A percentile compares a stretch with the other conserved stretches of the same genome.
phyloP scores from a whole-genome alignment of 2,797 vertebrate species.

The Florisuga fusca region DNA sequence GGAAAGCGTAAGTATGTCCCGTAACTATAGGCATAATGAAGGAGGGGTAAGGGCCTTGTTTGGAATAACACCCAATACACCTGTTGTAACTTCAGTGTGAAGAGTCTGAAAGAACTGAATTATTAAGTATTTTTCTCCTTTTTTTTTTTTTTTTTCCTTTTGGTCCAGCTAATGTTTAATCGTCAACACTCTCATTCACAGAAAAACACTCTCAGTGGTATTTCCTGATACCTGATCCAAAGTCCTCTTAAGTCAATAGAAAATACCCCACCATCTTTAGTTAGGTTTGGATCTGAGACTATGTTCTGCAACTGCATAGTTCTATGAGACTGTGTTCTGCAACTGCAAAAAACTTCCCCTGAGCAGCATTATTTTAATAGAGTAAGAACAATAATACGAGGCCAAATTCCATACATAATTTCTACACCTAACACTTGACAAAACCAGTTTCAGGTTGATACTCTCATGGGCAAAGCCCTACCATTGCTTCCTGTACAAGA shows the following conservation, averaged over 20 bases:
- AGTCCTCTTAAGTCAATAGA: background rate
- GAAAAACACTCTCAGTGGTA: background rate
- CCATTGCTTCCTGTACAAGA: background rate
- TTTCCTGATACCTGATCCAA: background rate
- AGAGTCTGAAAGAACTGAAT: background rate
- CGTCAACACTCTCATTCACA: background rate
- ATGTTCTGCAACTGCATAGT: background rate
- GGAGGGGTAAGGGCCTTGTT: background rate
- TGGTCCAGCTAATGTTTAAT: background rate
- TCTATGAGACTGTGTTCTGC: background rate
- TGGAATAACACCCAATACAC: background rate
- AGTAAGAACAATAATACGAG: background rate
- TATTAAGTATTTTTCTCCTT: background rate
- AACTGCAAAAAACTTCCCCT: background rate
- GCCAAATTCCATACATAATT: background rate
- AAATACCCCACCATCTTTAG: background rate
- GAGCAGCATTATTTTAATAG: background rate
- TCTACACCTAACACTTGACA: background rate
- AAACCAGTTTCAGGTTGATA: background rate
- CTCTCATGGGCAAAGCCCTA: background rate
- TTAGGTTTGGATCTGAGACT: background rate
- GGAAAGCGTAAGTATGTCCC: constrained; percentile 69
- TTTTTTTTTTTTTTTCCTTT: background rate
- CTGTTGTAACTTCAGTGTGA: background rate
- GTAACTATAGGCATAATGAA: constrained; percentile 19